Percentiles rank a stretch among this genome's conserved stretches.
These are phyloP conservation scores for Sepioteuthis lessoniana DNA, from an alignment of 2,888 invertebrate genomes.

Conservation along the genomic window DNA sequence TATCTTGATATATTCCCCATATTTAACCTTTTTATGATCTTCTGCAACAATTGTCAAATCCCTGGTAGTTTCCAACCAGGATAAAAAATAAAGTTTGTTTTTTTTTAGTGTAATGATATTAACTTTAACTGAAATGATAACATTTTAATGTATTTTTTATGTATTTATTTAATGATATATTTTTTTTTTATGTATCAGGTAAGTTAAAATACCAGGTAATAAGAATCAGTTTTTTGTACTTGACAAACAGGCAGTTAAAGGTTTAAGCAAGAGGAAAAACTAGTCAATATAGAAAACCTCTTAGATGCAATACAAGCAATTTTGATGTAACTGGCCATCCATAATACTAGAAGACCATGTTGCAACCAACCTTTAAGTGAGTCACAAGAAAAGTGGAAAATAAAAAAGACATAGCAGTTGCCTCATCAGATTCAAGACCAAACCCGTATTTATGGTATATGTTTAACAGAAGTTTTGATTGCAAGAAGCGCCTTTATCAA, in stretches of 20 bases:
- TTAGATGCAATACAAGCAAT: not conserved
- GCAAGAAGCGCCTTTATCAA: not conserved
- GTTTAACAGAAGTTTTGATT: not conserved
- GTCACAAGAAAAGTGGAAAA: not conserved
- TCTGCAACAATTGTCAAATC: too few relatives aligned
- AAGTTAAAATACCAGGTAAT: not conserved
- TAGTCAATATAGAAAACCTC: not conserved
- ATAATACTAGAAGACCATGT: not conserved
- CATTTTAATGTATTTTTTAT: too few relatives aligned
- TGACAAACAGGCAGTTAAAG: not conserved
- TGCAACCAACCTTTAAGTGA: not conserved
- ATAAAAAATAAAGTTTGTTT: too few relatives aligned
- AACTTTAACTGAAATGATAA: too few relatives aligned
- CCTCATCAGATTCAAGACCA: constrained; percentile 12
- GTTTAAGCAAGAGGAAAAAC: not conserved
- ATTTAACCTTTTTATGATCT: too few relatives aligned
- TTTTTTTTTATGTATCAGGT: not conserved
- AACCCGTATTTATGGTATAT: not conserved
- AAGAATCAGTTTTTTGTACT: not conserved
- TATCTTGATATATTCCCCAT: not conserved
- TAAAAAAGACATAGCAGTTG: not conserved
- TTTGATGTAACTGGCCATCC: not conserved
- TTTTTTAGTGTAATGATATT: too few relatives aligned
- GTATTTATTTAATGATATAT: too few relatives aligned
- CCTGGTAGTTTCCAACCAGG: too few relatives aligned